These are phyloP conservation scores for Chaetogeoica ovagalla DNA, from an alignment of 2,888 invertebrate species.

Conservation along the genomic window DNA sequence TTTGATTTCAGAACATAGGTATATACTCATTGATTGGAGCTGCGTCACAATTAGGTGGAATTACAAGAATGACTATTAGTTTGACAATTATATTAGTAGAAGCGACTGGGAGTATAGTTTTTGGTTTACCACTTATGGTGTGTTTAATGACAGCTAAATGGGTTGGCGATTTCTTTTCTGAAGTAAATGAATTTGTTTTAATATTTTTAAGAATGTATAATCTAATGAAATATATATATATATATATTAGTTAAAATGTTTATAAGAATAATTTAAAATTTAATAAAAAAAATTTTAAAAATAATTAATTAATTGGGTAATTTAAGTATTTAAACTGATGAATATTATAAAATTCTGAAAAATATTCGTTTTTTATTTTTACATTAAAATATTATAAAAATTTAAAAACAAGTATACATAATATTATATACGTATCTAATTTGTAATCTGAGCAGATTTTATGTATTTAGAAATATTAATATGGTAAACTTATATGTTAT, in stretches of 20 bases:
- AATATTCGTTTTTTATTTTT: no score
- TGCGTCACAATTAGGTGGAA: constrained; percentile 91
- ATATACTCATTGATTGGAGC: constrained; percentile 97
- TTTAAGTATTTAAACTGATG: no score
- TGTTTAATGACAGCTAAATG: constrained; percentile 96
- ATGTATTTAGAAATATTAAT: neutral
- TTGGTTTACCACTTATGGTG: constrained; percentile 93
- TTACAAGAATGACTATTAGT: constrained; percentile 97
- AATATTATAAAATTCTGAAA: no score
- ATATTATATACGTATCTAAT: no score
- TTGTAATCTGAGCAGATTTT: no score
- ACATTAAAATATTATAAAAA: no score
- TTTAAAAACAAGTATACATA: no score
- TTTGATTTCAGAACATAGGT: constrained; percentile 70
- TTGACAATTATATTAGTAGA: constrained; percentile 97
- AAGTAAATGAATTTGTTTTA: constrained; percentile 64
- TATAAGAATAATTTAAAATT: neutral
- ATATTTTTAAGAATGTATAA: neutral
- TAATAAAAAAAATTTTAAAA: neutral
- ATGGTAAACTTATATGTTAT: constrained; percentile 1
- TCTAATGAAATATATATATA: neutral
- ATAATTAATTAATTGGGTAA: no score
- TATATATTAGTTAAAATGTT: neutral
- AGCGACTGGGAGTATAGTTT: constrained; percentile 93
- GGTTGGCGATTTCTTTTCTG: constrained; percentile 97